Base-by-base conservation (phyloP, 2,797 vertebrate genomes). In the Tenualosa ilisha region DNA sequence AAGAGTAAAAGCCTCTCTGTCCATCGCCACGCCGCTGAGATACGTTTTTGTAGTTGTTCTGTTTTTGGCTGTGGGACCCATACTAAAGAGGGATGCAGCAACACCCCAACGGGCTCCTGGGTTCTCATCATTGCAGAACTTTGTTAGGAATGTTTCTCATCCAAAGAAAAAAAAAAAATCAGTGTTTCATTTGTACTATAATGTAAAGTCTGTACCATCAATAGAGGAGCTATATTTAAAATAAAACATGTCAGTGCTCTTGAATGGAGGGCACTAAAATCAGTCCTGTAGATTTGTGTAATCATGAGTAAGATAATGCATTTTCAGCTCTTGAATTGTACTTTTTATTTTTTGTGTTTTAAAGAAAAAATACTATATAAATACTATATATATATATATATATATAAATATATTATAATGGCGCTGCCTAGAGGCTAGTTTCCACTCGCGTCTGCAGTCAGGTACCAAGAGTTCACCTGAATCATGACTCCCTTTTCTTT, bases 121-220 rank as follows among this genome's bases (percentile, higher is more conserved):
- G 72, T 43, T 20, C 72, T 46, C 37, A 46, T 22, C 37, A 46
- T 22, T 12, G 72, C 72, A 79, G 72, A 79, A 46, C 72, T 43
- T 79, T 79, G 37, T 79, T 79, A 79, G 68, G 83, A 59, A 83
- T 75, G 50, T 84, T 51, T 63, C 68, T 84, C 85, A 84, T 86
- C 86, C 85, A 89, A 86, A 86, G 84, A 87, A 72, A 87, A 85
- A 54, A 79, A 20, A 22, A 46, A 72, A 59, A 85, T 81, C 85
- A 86, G 88, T 85, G 88, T 89, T 89, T 84, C 84, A 85, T 86
- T 83, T 85, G 43, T 81, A 43, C 43, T 85, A 81, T 84, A 86
- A 40, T 79, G 72, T 84, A 79, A 79, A 79, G 82, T 83, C 87
- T 88, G 83, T 79, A 75, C 75, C 87, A 86, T 84, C 81, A 56